phyloP scores from a whole-genome alignment of 2,888 invertebrate genomes.

The Rhaphigaster nebulosa region DNA sequence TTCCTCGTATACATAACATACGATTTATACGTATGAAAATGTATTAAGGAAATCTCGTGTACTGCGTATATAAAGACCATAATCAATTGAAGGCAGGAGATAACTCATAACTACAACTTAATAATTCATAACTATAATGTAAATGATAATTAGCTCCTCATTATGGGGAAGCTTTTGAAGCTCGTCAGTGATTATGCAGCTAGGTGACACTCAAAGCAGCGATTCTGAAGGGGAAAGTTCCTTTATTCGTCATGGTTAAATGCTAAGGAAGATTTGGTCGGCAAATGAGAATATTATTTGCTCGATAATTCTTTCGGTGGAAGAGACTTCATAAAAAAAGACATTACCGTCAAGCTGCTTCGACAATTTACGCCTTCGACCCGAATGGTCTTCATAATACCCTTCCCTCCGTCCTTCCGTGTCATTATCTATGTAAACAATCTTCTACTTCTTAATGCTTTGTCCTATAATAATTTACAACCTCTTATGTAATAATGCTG shows the following conservation, averaged over 20 bases:
- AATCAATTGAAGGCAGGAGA: not conserved
- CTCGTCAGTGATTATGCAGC: not conserved
- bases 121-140: no score
- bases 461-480: no score
- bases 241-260: not conserved
- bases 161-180: no score
- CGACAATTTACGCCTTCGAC: constrained; percentile 3
- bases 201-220: not conserved
- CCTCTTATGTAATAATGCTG: no score
- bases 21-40: not conserved
- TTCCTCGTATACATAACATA: not conserved
- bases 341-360: constrained; percentile 9
- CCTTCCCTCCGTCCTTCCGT: not conserved
- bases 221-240: not conserved
- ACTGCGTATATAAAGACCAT: not conserved
- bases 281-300: constrained; percentile 6
- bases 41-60: not conserved
- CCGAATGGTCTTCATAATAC: not conserved
- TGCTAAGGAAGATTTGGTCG: not conserved
- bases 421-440: not conserved
- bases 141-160: no score
- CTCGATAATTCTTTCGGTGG: not conserved
- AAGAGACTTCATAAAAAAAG: not conserved
- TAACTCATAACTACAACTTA: not conserved
- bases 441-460: not conserved